Base-by-base conservation (phyloP, 37 sponge, comb jelly and placozoan genomes). In the Ianthella basta region DNA sequence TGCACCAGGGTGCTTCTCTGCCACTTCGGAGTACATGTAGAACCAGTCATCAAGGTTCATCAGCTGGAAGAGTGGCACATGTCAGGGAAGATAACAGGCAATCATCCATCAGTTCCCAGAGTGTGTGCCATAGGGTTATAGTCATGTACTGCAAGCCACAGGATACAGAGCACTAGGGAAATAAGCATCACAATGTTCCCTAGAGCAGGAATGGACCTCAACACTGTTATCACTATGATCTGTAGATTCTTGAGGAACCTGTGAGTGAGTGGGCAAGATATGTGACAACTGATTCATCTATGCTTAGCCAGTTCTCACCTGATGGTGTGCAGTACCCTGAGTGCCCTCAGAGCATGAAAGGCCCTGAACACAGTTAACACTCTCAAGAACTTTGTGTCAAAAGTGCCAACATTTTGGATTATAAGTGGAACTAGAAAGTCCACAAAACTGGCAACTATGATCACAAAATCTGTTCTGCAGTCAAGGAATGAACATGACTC, bases 1-100 rank as follows among this genome's bases (percentile, higher is more conserved):
- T n/a, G n/a, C 20, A 87, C 85, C 65, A 57, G 92, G 88, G 53
- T 89, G 64, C 0, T 85, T 70, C 32, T 89, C 54, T n/a, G 40
- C 37, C 15, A 92, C 85, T 66, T 85, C 85, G 34, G 85, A 75
- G 79, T 89, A 96, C 83, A 93, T 92, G 41, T 77, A 79, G 83
- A 83, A 93, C 97, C 97, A 96, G 83, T 96, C 97, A 74, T 96
- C 97, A 36, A 96, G 91, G 33, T 93, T 96, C 37, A 96, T 72
- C 35, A 96, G 86, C 65, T 96, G 97, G 77, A 96, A 96, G 23
- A 91, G 87, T 19, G 93, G n/a, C n/a, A n/a, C n/a, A n/a, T n/a
- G n/a, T n/a, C n/a, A n/a, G n/a, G n/a, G n/a, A n/a, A n/a, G n/a
- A 55, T 15, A 19, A 19, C 53, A 35, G 41, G 75, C 29, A 15